Evolutionary conservation across 2,797 vertebrate genomes (phyloP), one percentile per base, ranked within the genome.

Genomic region (Hydrophis major): DNA sequence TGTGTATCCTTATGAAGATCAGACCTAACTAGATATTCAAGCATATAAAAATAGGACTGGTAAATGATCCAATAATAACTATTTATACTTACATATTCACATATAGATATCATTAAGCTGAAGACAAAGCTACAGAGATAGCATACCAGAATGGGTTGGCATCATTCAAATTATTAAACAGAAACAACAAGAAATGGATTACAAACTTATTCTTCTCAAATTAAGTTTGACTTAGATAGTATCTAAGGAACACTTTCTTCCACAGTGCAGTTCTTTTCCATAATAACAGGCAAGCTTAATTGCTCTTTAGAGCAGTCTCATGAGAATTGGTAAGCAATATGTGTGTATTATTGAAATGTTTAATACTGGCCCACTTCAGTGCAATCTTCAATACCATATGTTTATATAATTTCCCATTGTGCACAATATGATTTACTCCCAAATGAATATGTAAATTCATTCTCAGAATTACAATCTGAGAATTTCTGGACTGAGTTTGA

Each of bases 1-100:
- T 4, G 28, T 28, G 56, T 86, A 78, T 55, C n/a, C 37, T 91
- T 61, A 89, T n/a, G 4, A 61, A 86, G 47, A 11, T 1, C 55
- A 28, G 50, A 91, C 90, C 66, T 55, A 53, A 88, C 66, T 89
- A 91, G n/a, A 86, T 83, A 8, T 87, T 59, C 90, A 89, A 32
- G 6, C 20, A 55, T 89, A 42, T 89, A 61, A 63, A 91, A 88
- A 93, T 78, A 60, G 55, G n/a, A 50, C 53, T 27, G 27, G 53
- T 61, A 78, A 88, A 78, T 93, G 86, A 91, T 32, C 88, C 56
- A 88, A 59, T 87, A 93, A 89, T 53, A 57, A 83, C 18, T 22
- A 53, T 83, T 25, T 93, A 86, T 59, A n/a, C 50, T 59, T 93
- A 53, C 25, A 12, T 55, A 18, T 78, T 93, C 78, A 32, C 60